Conservation (phyloP, 37 sponge, comb jelly and placozoan genomes). For the Cladorhizidae sp. region DNA sequence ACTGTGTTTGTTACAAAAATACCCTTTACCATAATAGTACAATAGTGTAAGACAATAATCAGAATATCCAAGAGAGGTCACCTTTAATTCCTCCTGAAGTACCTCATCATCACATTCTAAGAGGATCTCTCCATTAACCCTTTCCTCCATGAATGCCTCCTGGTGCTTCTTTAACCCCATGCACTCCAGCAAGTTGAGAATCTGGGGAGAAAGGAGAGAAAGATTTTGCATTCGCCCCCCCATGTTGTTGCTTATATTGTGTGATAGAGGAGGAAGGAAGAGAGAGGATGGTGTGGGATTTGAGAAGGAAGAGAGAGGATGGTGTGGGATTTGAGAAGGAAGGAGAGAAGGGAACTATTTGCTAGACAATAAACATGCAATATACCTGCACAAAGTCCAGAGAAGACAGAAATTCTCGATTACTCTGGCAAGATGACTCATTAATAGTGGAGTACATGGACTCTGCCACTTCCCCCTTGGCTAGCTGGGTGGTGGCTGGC, state of each 20-base stretch:
- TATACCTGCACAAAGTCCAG: slow-evolving; percentile 28
- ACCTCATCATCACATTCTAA: slow-evolving; percentile 31
- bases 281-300: too few relatives aligned
- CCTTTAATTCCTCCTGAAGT: slow-evolving; percentile 17
- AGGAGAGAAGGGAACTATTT: too few relatives aligned
- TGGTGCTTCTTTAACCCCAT: slow-evolving; percentile 26
- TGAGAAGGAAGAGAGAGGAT: too few relatives aligned
- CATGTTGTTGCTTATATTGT: too few relatives aligned
- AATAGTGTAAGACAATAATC: too few relatives aligned
- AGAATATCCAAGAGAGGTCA: neutral
- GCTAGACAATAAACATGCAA: neutral
- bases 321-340: too few relatives aligned
- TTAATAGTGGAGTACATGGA: neutral
- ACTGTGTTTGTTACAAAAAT: too few relatives aligned
- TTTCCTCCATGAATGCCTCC: slow-evolving; percentile 36
- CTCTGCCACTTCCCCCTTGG: neutral
- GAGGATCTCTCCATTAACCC: slow-evolving; percentile 47
- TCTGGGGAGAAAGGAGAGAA: neutral
- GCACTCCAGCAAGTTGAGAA: slow-evolving; percentile 18
- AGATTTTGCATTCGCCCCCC: neutral
- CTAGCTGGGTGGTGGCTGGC: neutral
- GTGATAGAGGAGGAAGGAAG: too few relatives aligned
- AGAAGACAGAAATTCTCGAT: slow-evolving; percentile 2
- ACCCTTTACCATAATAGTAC: too few relatives aligned
- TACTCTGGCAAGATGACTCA: slow-evolving; percentile 1